Percentiles rank a stretch among this genome's conserved stretches.
Evolutionary conservation across 2,113 vertebrate genomes (phyloP).

Genomic region (Bubo bubo): DNA sequence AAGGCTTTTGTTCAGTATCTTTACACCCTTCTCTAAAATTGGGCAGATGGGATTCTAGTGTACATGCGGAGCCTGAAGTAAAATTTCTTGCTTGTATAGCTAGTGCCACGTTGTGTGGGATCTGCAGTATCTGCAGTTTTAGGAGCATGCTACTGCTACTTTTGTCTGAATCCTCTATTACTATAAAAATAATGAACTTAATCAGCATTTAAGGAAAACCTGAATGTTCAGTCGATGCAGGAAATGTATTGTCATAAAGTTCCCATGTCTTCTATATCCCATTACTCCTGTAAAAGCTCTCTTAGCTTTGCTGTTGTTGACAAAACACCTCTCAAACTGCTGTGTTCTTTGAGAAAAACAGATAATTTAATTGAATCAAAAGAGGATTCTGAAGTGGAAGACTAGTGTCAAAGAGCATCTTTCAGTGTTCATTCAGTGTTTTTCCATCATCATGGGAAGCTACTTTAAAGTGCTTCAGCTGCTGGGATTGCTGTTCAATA

Average conservation of each 20-base stretch:
- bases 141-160: neutral
- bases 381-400: neutral
- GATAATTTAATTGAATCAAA: neutral
- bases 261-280: neutral
- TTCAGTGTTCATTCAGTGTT: neutral
- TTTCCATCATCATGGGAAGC: neutral
- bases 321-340: neutral
- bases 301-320: neutral
- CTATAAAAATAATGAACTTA: neutral
- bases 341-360: neutral
- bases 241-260: neutral
- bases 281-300: neutral
- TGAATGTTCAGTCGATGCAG: neutral
- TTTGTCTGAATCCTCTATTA: neutral
- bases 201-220: neutral
- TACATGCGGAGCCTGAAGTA: neutral
- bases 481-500: neutral
- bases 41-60: neutral
- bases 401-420: neutral
- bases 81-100: neutral
- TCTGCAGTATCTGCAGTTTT: neutral
- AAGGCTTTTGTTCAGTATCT: neutral
- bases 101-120: neutral
- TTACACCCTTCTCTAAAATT: neutral
- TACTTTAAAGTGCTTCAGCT: neutral